These are phyloP conservation scores for Eulemur mongoz DNA, from an alignment of 2,797 vertebrate species.

Conservation along the genomic window DNA sequence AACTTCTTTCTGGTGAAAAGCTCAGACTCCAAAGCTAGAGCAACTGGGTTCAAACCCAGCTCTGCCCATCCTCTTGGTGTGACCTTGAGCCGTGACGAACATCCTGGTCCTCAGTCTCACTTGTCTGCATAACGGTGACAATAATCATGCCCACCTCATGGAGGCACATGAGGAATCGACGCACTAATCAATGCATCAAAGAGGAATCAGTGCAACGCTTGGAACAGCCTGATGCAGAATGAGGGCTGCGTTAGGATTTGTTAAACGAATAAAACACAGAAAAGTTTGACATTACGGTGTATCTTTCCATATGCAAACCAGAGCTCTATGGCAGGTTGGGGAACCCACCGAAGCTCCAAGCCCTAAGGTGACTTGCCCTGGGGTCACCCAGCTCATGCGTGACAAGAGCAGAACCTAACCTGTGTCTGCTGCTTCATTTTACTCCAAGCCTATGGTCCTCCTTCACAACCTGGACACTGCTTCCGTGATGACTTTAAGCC, in stretches of 20 bases:
- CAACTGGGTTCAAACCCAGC: not conserved
- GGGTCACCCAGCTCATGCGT: not conserved
- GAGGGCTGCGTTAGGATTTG: not conserved
- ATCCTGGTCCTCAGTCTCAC: not conserved
- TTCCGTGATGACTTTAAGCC: not conserved
- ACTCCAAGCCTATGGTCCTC: not conserved
- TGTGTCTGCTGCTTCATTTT: not conserved
- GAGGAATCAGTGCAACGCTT: not conserved
- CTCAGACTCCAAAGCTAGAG: not conserved
- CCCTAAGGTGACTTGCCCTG: not conserved
- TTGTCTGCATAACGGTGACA: not conserved
- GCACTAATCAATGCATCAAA: not conserved
- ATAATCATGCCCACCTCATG: not conserved
- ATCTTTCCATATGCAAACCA: not conserved
- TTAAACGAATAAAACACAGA: not conserved
- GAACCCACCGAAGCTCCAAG: not conserved
- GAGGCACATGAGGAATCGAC: not conserved
- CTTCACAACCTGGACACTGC: not conserved
- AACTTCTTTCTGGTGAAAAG: not conserved
- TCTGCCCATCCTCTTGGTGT: not conserved
- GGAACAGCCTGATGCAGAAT: not conserved
- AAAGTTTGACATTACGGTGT: not conserved
- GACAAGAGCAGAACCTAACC: not conserved
- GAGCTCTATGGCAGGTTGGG: not conserved
- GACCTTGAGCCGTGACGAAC: not conserved